Base-by-base conservation (phyloP, 1,140 invertebrate genomes). In the Pseudoatta argentina region DNA sequence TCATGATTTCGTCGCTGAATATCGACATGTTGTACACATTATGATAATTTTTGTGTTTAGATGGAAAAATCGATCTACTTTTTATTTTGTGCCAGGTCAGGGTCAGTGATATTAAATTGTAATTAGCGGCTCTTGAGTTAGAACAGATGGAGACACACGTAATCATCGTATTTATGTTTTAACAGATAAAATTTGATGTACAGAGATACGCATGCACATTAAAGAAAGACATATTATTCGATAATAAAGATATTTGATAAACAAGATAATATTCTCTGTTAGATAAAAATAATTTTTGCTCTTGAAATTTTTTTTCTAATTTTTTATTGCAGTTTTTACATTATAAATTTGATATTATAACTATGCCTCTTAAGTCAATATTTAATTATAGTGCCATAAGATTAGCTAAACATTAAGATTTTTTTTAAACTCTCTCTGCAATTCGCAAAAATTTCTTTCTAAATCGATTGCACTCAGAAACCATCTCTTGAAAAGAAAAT, bases 31-130 rank as follows among this genome's bases (percentile, higher is more conserved):
- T 53, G 57, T 61, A 7, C 88, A 91, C 71, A 83, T 5, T 7
- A 96, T 97, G 39, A 83, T n/a, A 30, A 73, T 48, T 44, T 55
- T 81, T 27, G 14, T 67, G 30, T 10, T 21, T 1, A 48, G 24
- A n/a, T 14, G 27, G 48, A 55, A 83, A 83, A 44, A 48, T 73
- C 8, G 12, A 51, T 14, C 18, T 44, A 21, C 21, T 73, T 63
- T 44, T 53, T 27, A 21, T 44, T 21, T 27, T 4, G 79, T 63
- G 34, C 51, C 48, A 16, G 48, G 48, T 63, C 44, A 83, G 18
- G 79, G 55, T 75, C 39, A 83, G 1, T n/a, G 7, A 30, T 59
- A 34, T 79, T 55, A 83, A 63, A 34, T 24, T 44, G 14, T 39
- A 75, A 75, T 83, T 83, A 51, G 53, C 53, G 24, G 30, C 14